Conservation (phyloP, 53 echinoderm and acorn worm species). For the Paracentrotus lividus region DNA sequence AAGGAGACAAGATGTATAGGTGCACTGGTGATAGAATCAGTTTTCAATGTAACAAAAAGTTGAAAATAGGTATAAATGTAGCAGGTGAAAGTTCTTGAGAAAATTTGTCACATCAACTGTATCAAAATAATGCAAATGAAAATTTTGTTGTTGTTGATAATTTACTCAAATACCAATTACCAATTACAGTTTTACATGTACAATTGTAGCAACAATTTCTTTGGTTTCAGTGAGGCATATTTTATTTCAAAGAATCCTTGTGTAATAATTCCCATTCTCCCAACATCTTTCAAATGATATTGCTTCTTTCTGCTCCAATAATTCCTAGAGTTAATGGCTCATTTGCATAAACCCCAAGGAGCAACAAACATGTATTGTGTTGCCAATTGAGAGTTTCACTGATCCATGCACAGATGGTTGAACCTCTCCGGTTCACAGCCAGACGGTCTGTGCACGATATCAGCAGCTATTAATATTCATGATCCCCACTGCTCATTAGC, state of each 20-base stretch:
- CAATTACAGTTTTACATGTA: background rate
- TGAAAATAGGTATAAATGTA: background rate
- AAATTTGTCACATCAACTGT: background rate
- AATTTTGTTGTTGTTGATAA: background rate
- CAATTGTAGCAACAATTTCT: background rate
- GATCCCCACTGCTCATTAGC: conserved; percentile 40
- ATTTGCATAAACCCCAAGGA: background rate
- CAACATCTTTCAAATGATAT: background rate
- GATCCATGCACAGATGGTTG: conserved; percentile 33
- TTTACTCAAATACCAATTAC: too few species aligned
- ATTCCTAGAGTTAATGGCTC: background rate
- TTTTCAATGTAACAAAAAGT: too few species aligned
- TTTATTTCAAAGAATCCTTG: background rate
- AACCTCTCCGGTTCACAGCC: background rate
- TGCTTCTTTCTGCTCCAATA: background rate
- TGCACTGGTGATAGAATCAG: too few species aligned
- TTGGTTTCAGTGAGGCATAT: background rate
- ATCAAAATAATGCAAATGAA: background rate
- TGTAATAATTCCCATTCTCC: background rate
- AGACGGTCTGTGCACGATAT: background rate
- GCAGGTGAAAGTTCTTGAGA: background rate
- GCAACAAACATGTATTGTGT: conserved; percentile 1
- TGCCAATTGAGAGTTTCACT: background rate
- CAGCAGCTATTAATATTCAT: conserved; percentile 35
- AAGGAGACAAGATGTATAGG: too few species aligned